Percentiles rank a stretch among this genome's conserved stretches.
Conservation (phyloP, 1,140 invertebrate genomes). For the Dryas iulia region DNA sequence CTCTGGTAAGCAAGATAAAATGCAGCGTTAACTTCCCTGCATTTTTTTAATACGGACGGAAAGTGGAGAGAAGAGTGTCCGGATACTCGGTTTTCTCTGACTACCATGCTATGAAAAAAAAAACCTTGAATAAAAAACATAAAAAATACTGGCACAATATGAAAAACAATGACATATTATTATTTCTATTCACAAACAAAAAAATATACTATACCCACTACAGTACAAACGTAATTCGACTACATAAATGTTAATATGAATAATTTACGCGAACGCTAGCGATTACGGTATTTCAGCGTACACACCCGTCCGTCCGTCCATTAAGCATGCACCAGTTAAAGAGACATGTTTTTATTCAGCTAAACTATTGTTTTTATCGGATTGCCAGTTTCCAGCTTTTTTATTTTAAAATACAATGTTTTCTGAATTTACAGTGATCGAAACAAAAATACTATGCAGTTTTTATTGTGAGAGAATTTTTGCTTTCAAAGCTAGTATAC, state of each 20-base stretch:
- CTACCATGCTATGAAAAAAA: too few species aligned
- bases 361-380: slow-evolving; percentile 2
- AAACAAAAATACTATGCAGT: neutral
- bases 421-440: neutral
- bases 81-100: too few species aligned
- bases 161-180: too few species aligned
- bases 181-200: too few species aligned
- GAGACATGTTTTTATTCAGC: slow-evolving; percentile 1
- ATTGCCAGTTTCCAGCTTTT: neutral
- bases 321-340: neutral
- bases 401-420: neutral
- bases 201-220: neutral
- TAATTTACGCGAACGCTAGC: slow-evolving; percentile 3
- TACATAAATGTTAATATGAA: slow-evolving; percentile 3
- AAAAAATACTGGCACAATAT: too few species aligned
- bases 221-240: neutral
- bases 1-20: too few species aligned
- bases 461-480: neutral
- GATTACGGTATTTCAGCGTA: slow-evolving; percentile 2
- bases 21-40: too few species aligned
- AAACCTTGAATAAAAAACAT: too few species aligned
- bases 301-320: neutral
- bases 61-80: too few species aligned
- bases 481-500: neutral
- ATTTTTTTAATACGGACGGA: too few species aligned